Evolutionary conservation across 1,140 invertebrate species (phyloP).

Genomic region (Drosophila azteca): DNA sequence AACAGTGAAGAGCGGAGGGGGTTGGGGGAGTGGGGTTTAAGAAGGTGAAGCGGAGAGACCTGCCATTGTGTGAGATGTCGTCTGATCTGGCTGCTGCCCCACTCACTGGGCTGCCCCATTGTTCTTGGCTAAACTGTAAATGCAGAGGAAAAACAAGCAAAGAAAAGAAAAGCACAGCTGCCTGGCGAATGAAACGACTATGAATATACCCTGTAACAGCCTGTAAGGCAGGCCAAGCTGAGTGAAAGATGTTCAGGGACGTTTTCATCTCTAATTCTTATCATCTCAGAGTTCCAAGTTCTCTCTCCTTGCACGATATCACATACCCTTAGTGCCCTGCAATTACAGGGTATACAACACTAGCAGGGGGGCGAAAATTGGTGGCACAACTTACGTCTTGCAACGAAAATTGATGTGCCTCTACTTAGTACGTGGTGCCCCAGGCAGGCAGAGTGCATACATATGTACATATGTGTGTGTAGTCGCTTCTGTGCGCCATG

Average conservation of each 20-base stretch:
- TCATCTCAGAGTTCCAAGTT: too few relatives aligned
- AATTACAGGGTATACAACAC: too few relatives aligned
- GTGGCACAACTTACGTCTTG: constrained; percentile 57
- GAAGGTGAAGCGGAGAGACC: constrained; percentile 56
- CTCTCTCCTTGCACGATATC: too few relatives aligned
- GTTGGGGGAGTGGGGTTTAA: constrained; percentile 13
- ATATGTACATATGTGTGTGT: too few relatives aligned
- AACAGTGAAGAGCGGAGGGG: neutral
- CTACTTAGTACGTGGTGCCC: constrained; percentile 41
- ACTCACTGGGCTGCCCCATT: constrained; percentile 40
- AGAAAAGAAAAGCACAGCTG: constrained; percentile 21
- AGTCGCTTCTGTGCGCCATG: neutral
- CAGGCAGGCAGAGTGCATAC: constrained; percentile 28
- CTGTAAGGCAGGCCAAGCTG: neutral
- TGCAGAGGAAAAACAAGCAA: constrained; percentile 34
- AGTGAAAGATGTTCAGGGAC: neutral
- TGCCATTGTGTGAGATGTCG: constrained; percentile 18
- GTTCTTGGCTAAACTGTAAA: constrained; percentile 62
- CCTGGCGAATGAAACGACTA: neutral
- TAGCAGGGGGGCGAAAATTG: too few relatives aligned
- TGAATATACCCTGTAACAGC: neutral
- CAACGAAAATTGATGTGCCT: constrained; percentile 56
- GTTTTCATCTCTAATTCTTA: too few relatives aligned
- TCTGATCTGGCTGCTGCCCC: constrained; percentile 36
- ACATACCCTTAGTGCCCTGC: too few relatives aligned